Conservation (phyloP, 2,113 vertebrate genomes). For the Corydoras maculifer region DNA sequence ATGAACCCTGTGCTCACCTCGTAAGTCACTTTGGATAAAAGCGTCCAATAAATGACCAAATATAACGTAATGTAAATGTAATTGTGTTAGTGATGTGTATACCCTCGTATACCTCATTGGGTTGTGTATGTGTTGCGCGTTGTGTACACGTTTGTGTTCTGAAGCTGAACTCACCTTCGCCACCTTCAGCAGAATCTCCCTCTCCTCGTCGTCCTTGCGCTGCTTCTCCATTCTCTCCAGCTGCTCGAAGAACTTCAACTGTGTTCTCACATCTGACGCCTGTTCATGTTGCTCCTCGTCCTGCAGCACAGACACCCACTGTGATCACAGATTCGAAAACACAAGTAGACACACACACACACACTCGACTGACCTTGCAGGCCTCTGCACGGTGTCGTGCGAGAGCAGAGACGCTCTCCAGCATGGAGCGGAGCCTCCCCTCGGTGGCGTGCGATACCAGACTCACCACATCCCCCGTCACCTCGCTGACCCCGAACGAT, state of each 20-base stretch:
- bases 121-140: too few relatives aligned
- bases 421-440: slow-evolving; percentile 69
- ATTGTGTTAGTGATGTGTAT: too few relatives aligned
- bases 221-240: slow-evolving; percentile 83
- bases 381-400: slow-evolving; percentile 78
- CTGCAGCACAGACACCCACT: slow-evolving; percentile 48
- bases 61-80: too few relatives aligned
- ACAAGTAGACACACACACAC: background rate
- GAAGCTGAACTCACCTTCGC: slow-evolving; percentile 68
- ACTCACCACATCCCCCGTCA: slow-evolving; percentile 74
- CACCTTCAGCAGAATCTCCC: slow-evolving; percentile 81
- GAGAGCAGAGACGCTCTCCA: slow-evolving; percentile 77
- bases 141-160: background rate
- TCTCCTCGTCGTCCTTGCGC: slow-evolving; percentile 81
- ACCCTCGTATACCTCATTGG: too few relatives aligned
- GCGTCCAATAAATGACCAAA: too few relatives aligned
- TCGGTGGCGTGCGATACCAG: slow-evolving; percentile 81
- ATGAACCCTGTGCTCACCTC: too few relatives aligned
- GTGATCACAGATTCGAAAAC: background rate
- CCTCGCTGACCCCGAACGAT: slow-evolving; percentile 76
- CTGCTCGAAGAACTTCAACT: slow-evolving; percentile 84
- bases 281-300: slow-evolving; percentile 77
- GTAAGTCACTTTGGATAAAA: too few relatives aligned
- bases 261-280: slow-evolving; percentile 74
- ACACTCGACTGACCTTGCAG: slow-evolving; percentile 66